Evolutionary conservation across 2,797 vertebrate species (phyloP).

Genomic region (Falco biarmicus): DNA sequence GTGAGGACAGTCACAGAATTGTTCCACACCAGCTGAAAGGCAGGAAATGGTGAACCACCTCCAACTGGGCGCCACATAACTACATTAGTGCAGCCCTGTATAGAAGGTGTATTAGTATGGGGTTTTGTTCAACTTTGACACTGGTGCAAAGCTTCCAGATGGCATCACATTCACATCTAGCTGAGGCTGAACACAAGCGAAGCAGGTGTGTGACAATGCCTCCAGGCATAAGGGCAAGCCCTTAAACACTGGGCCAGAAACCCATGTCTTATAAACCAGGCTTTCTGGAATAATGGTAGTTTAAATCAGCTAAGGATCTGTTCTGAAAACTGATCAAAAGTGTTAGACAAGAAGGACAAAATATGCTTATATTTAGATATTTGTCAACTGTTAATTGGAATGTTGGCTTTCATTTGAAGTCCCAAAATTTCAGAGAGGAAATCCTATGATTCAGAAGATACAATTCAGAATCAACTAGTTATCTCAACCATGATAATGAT

Average conservation of each 20-base stretch:
- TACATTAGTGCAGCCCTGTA: background rate
- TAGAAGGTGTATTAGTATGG: background rate
- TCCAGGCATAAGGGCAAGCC: background rate
- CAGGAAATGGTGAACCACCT: background rate
- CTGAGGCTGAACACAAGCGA: rapidly evolving
- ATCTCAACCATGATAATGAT: background rate
- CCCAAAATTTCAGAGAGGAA: conserved; percentile 50
- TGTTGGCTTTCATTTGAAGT: conserved; percentile 48
- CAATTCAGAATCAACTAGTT: conserved; percentile 32
- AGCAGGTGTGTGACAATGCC: background rate
- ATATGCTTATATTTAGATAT: conserved; percentile 31
- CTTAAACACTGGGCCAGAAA: background rate
- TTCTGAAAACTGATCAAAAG: conserved; percentile 29
- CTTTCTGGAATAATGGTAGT: background rate
- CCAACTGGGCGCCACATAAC: background rate
- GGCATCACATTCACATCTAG: background rate
- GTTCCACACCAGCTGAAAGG: background rate
- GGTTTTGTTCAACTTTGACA: background rate
- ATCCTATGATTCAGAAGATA: conserved; percentile 1
- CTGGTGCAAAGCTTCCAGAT: background rate
- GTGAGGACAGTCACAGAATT: background rate
- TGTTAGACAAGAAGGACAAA: conserved; percentile 36
- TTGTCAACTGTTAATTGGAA: conserved; percentile 54
- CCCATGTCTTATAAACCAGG: background rate
- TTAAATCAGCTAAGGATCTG: background rate